A percentile compares a stretch with the other conserved stretches of the same genome.
phyloP scores from a whole-genome alignment of 2,888 invertebrate species.

The Drosophila lacicola region DNA sequence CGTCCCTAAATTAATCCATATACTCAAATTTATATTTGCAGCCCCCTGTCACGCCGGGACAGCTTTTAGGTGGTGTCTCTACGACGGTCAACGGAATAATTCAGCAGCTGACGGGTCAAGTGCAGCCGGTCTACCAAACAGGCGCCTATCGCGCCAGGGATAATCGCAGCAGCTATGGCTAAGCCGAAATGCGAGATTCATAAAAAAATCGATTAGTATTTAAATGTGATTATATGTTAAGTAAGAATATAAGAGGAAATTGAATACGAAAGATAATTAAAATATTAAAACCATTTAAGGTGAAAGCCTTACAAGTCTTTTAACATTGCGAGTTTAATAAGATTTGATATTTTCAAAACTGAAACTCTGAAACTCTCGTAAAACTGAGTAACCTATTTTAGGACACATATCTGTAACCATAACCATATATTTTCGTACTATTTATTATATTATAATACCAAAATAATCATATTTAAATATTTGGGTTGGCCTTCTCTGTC shows the following conservation, averaged over 20 bases:
- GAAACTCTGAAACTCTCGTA: too few relatives aligned
- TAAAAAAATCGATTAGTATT: slow-evolving; percentile 11
- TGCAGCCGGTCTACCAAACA: slow-evolving; percentile 78
- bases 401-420: too few relatives aligned
- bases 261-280: too few relatives aligned
- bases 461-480: too few relatives aligned
- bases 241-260: slow-evolving; percentile 27
- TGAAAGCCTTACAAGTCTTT: background rate
- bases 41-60: slow-evolving; percentile 77
- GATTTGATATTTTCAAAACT: too few relatives aligned
- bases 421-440: too few relatives aligned
- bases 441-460: too few relatives aligned
- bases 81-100: slow-evolving; percentile 83
- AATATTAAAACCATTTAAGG: background rate
- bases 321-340: too few relatives aligned
- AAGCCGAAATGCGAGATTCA: slow-evolving; percentile 1
- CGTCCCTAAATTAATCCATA: background rate
- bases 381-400: too few relatives aligned
- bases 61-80: slow-evolving; percentile 82
- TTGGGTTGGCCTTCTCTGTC: too few relatives aligned
- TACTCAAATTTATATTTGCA: slow-evolving; percentile 36
- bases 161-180: slow-evolving; percentile 62
- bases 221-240: slow-evolving; percentile 42
- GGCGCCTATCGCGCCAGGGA: slow-evolving; percentile 60
- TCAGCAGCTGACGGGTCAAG: slow-evolving; percentile 82